Percentiles rank a stretch among this genome's conserved stretches.
Conservation (phyloP, 2,113 vertebrate species). For the Charadrius vociferus region DNA sequence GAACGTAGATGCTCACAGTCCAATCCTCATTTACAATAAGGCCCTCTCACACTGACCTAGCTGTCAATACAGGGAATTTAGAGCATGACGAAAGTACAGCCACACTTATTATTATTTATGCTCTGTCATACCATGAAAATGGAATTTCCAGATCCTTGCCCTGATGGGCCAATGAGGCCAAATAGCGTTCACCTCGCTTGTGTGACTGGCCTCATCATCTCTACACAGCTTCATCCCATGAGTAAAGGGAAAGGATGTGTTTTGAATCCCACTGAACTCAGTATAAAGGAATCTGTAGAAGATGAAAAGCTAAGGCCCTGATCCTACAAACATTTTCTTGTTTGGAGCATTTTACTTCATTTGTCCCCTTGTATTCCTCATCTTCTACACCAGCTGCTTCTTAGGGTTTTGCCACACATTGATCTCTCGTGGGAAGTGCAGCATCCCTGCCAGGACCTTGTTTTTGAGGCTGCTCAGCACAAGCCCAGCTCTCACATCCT, state of each 20-base stretch:
- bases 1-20: neutral
- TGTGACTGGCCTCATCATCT: neutral
- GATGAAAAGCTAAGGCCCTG: neutral
- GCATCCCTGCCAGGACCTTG: neutral
- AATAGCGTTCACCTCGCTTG: fast-evolving
- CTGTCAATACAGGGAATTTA: neutral
- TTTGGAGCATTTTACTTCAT: neutral
- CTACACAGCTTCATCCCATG: neutral
- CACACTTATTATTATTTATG: neutral
- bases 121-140: neutral
- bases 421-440: neutral
- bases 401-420: neutral
- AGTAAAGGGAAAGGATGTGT: neutral
- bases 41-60: neutral
- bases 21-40: neutral
- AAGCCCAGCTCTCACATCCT: neutral
- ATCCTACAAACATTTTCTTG: neutral
- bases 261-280: neutral
- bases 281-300: neutral
- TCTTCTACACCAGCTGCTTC: neutral
- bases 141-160: neutral
- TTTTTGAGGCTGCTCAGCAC: neutral
- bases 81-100: neutral
- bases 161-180: neutral
- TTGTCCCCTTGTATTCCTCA: neutral